Evolutionary conservation across 2,113 vertebrate genomes (phyloP).

Genomic region (Tamias sibiricus): DNA sequence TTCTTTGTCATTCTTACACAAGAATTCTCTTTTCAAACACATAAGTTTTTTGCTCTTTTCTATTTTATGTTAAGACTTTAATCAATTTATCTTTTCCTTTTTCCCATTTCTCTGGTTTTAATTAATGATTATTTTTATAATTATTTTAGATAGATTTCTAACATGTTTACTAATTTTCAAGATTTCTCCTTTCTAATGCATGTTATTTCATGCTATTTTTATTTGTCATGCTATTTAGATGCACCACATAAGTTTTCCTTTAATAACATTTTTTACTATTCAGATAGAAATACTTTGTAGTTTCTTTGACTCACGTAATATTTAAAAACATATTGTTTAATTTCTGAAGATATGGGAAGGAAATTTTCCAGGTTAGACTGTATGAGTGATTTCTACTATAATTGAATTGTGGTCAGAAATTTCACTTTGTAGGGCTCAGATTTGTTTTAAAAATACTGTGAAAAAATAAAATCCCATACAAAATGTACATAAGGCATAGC

Average conservation of each 20-base stretch:
- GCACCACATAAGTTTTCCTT: neutral
- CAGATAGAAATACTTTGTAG: neutral
- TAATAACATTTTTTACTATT: neutral
- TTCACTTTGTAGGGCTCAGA: neutral
- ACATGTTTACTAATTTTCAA: neutral
- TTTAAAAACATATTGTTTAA: neutral
- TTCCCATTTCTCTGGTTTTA: neutral
- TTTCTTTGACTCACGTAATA: neutral
- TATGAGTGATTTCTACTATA: neutral
- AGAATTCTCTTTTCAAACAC: neutral
- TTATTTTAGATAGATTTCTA: neutral
- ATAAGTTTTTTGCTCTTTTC: neutral
- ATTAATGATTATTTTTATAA: conserved; percentile 10
- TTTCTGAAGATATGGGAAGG: neutral
- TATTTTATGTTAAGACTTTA: neutral
- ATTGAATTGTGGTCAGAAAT: neutral
- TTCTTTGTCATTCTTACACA: neutral
- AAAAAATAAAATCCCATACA: neutral
- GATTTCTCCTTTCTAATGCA: neutral
- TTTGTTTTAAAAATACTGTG: neutral
- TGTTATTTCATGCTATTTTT: neutral
- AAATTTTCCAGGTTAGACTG: neutral
- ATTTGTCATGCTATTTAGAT: neutral
- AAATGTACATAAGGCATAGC: neutral
- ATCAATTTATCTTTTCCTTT: neutral